Evolutionary conservation across 2,888 invertebrate species (phyloP), one percentile per base, ranked within the genome.

Genomic region (Mongoloraphidia duomilia): DNA sequence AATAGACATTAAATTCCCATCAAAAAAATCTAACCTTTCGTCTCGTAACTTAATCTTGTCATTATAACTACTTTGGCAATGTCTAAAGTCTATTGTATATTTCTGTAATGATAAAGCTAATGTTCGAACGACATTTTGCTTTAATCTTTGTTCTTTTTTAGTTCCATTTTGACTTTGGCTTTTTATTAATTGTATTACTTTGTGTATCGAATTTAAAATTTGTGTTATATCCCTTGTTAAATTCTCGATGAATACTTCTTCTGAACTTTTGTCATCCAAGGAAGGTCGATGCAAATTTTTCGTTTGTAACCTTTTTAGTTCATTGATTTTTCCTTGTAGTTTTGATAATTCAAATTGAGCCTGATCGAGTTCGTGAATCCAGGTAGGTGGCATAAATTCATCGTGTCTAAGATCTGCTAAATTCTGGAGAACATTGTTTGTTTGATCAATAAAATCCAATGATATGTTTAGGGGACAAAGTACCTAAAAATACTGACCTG

Each of bases 21-120:
- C 42, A 17, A 42, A 42, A 14, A 42, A 26, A 42, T 86, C 85
- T 2, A 92, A 91, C 47, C 93, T 74, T 61, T 94, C 93, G 64
- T 95, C 94, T 55, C 94, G 75, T 0, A 85, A 87, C 52, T 92
- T 89, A 1, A 97, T 71, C 58, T 92, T 89, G 61, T 82, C 80
- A 51, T 96, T 71, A 64, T 95, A 96, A 54, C 77, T 76, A 55
- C 87, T 89, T 64, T 96, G 96, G 13, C 86, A 83, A 13, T 79
- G 76, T 50, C 93, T 77, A 65, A 94, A 96, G 52, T 80, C 80
- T 1, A 79, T 68, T 6, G 92, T 91, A 45, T 94, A 67, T 50
- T 95, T 91, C 67, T 95, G 94, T 6, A 97, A 71, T 1, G 84
- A 79, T n/a, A 85, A 74, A 1, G 92, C 85, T 41, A 96, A 71